A percentile compares a stretch with the other conserved stretches of the same genome.
These are phyloP conservation scores for Varroa destructor DNA, from an alignment of 1,140 invertebrate species.

Conservation along the genomic window DNA sequence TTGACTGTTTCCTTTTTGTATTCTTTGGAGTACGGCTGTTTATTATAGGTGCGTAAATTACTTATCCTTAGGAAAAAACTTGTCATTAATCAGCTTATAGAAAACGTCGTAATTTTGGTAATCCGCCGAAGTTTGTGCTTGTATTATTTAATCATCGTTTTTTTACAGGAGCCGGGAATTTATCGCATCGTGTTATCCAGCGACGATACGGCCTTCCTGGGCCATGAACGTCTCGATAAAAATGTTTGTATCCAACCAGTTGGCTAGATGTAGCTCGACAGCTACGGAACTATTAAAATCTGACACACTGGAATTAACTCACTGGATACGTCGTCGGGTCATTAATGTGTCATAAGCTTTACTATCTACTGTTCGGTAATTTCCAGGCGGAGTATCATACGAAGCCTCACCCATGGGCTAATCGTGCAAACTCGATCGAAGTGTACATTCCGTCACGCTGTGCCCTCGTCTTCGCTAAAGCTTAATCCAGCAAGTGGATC, in stretches of 20 bases:
- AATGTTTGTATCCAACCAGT: slow-evolving; percentile 35
- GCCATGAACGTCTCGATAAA: slow-evolving; percentile 61
- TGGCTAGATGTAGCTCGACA: background rate
- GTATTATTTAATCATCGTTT: background rate
- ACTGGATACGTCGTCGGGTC: too few relatives aligned
- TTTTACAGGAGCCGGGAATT: background rate
- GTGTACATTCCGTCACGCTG: slow-evolving; percentile 39
- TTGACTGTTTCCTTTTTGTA: background rate
- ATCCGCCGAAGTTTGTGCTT: too few relatives aligned
- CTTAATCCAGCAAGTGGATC: background rate
- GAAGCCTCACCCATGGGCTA: slow-evolving; percentile 45
- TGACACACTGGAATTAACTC: too few relatives aligned
- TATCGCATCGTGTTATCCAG: slow-evolving; percentile 69
- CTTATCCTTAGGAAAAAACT: too few relatives aligned
- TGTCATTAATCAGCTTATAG: too few relatives aligned
- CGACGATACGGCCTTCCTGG: slow-evolving; percentile 65
- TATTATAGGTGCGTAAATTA: too few relatives aligned
- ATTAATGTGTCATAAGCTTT: too few relatives aligned
- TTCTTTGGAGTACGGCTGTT: background rate
- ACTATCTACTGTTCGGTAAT: background rate
- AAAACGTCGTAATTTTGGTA: too few relatives aligned
- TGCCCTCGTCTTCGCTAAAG: slow-evolving; percentile 36
- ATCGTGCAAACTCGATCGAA: slow-evolving; percentile 51
- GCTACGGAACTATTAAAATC: background rate
- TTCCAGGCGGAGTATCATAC: slow-evolving; percentile 51